These are phyloP conservation scores for Syngnathus floridae DNA, from an alignment of 2,113 vertebrate genomes.

Conservation along the genomic window DNA sequence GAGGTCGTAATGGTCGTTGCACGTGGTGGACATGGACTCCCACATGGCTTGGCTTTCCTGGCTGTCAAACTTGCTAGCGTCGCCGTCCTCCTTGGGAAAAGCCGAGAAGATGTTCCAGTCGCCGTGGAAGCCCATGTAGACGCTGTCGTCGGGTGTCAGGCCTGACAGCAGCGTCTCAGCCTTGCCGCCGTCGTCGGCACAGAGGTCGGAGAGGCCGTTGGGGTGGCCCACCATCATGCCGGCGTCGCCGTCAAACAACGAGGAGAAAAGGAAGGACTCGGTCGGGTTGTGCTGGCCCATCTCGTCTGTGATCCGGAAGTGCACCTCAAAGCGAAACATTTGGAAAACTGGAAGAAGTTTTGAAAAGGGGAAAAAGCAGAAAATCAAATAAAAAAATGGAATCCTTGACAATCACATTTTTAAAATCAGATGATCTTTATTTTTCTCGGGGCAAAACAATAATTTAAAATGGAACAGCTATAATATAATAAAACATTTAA, in stretches of 20 bases:
- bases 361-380: not conserved
- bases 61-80: slow-evolving; percentile 57
- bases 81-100: slow-evolving; percentile 34
- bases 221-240: slow-evolving; percentile 57
- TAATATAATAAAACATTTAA: too few relatives aligned
- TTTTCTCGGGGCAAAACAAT: too few relatives aligned
- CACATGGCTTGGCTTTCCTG: slow-evolving; percentile 57
- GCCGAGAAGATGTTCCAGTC: slow-evolving; percentile 68
- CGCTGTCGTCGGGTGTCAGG: slow-evolving; percentile 61
- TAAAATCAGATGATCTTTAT: too few relatives aligned
- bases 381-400: not conserved
- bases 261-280: slow-evolving; percentile 69
- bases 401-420: not conserved
- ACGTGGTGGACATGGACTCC: slow-evolving; percentile 57
- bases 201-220: slow-evolving; percentile 59
- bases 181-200: slow-evolving; percentile 43
- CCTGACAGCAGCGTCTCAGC: slow-evolving; percentile 68
- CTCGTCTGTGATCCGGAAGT: slow-evolving; percentile 73
- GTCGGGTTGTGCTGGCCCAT: slow-evolving; percentile 59
- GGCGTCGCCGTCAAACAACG: slow-evolving; percentile 66
- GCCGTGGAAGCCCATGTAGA: slow-evolving; percentile 57
- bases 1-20: slow-evolving; percentile 61
- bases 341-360: slow-evolving; percentile 64
- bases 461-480: too few relatives aligned
- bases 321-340: slow-evolving; percentile 75